phyloP scores from a whole-genome alignment of 2,888 invertebrate species.

The Nezara viridula region DNA sequence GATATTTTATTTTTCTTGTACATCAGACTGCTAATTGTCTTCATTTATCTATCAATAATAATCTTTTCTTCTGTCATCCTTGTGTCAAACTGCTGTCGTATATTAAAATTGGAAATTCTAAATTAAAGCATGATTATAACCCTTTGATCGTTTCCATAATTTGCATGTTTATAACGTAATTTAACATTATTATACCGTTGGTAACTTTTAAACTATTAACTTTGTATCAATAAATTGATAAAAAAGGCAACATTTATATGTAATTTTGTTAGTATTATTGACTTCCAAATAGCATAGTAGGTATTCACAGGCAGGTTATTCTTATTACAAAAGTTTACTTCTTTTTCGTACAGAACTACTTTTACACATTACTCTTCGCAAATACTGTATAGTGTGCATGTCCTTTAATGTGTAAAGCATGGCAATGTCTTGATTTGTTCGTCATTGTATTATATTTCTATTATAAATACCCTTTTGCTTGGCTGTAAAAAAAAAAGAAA shows the following conservation, averaged over 20 bases:
- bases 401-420: conserved; percentile 11
- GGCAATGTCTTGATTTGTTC: not conserved
- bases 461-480: not conserved
- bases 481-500: not conserved
- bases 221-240: not conserved
- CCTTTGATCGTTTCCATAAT: not conserved
- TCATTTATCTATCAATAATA: not conserved
- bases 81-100: not conserved
- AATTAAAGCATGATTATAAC: conserved; percentile 16
- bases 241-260: not conserved
- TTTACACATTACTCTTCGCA: not conserved
- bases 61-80: not conserved
- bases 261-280: not conserved
- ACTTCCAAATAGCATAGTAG: not conserved
- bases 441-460: not conserved
- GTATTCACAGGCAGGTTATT: not conserved
- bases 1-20: too few relatives aligned
- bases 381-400: conserved; percentile 4
- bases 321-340: not conserved
- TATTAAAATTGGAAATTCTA: not conserved
- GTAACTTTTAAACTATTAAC: not conserved
- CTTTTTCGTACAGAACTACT: not conserved
- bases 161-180: conserved; percentile 1
- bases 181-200: not conserved
- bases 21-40: not conserved